Conservation (phyloP, 35 echinoderm and acorn worm species). For the Anneissia japonica region DNA sequence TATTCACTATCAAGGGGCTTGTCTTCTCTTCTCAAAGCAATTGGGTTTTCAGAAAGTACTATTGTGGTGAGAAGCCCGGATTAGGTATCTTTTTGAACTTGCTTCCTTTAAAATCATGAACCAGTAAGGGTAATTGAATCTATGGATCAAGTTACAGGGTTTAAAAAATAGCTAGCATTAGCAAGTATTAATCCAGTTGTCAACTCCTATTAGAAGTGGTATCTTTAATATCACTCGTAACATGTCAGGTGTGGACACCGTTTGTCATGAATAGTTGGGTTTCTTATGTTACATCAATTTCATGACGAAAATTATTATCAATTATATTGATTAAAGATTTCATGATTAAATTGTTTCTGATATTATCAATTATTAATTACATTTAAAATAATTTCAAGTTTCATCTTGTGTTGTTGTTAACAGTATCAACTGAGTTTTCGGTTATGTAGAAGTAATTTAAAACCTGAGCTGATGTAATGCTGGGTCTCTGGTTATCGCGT, state of each 20-base stretch:
- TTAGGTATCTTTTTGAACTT: not conserved
- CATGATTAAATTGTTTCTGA: too few relatives aligned
- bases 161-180: not conserved
- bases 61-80: not conserved
- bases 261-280: too few relatives aligned
- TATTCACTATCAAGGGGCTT: not conserved
- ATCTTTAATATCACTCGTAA: too few relatives aligned
- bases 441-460: too few relatives aligned
- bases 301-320: too few relatives aligned
- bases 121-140: not conserved
- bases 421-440: too few relatives aligned
- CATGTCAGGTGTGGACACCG: too few relatives aligned
- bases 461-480: not conserved
- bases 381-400: too few relatives aligned
- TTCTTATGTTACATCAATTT: too few relatives aligned
- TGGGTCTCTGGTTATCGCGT: not conserved
- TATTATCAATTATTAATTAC: too few relatives aligned
- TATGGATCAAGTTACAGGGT: not conserved
- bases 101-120: not conserved
- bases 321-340: not conserved
- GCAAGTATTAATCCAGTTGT: not conserved
- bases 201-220: not conserved
- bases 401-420: too few relatives aligned
- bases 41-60: not conserved
- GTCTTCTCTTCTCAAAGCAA: not conserved